A percentile compares a stretch with the other conserved stretches of the same genome.
These are phyloP conservation scores for Daphoenositta chrysoptera DNA, from an alignment of 2,113 vertebrate genomes.

Conservation along the genomic window DNA sequence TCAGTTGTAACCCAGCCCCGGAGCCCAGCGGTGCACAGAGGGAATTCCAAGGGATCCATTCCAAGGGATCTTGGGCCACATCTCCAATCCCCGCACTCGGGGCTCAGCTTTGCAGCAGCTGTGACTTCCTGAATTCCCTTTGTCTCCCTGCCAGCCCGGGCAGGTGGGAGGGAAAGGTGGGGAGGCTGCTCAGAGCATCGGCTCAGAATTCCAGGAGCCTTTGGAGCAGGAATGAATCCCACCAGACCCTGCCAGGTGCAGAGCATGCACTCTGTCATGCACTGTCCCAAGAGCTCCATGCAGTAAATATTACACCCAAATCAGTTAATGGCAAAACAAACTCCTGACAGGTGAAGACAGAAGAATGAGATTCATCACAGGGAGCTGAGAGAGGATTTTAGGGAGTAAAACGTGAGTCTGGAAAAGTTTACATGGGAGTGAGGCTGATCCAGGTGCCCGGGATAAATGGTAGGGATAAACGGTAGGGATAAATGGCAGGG, in stretches of 20 bases:
- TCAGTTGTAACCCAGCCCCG: not conserved
- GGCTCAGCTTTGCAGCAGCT: not conserved
- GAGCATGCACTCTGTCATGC: not conserved
- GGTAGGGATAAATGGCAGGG: not conserved
- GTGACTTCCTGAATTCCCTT: not conserved
- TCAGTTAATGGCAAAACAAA: not conserved
- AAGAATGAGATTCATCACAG: not conserved
- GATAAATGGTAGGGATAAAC: not conserved
- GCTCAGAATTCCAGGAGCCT: not conserved
- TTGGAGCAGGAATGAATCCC: constrained; percentile 12
- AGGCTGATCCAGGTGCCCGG: not conserved
- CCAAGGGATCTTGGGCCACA: not conserved
- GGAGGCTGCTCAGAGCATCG: not conserved
- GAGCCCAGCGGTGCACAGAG: not conserved
- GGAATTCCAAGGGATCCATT: not conserved
- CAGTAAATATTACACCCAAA: constrained; percentile 20
- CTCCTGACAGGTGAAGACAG: not conserved
- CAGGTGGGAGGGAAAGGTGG: not conserved
- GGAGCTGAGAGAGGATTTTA: not conserved
- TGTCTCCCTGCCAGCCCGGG: not conserved
- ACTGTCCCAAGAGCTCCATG: not conserved
- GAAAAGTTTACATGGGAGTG: fast-evolving
- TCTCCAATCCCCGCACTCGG: not conserved
- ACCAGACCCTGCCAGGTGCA: not conserved
- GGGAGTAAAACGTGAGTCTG: not conserved